Evolutionary conservation across 53 echinoderm and acorn worm species (phyloP).

Genomic region (Patiria pectinifera): DNA sequence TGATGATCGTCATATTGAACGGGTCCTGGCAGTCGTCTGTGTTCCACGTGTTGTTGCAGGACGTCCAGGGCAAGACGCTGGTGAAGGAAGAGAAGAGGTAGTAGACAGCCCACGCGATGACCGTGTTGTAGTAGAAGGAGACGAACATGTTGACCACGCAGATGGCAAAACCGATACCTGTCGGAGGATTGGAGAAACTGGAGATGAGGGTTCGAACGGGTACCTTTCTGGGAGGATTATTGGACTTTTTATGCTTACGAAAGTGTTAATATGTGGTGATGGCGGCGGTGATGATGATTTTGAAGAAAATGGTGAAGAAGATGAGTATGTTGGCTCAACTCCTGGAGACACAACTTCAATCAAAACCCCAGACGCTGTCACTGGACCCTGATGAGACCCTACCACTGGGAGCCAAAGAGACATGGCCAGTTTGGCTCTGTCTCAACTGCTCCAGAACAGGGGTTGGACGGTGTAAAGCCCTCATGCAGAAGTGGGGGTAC

Average conservation of each 20-base stretch:
- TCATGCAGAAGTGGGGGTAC: no score
- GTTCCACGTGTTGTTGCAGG: constrained; percentile 90
- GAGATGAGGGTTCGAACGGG: neutral
- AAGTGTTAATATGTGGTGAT: no score
- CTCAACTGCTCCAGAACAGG: no score
- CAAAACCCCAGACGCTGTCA: no score
- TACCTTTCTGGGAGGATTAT: neutral
- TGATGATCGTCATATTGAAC: constrained; percentile 8
- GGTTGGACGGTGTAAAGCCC: no score
- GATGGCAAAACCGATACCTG: constrained; percentile 90
- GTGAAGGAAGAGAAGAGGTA: constrained; percentile 88
- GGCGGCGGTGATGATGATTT: no score
- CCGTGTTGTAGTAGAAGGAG: constrained; percentile 93
- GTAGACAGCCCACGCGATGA: constrained; percentile 91
- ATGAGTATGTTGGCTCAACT: no score
- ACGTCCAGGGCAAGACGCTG: constrained; percentile 83
- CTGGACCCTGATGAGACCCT: no score
- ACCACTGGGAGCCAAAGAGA: no score
- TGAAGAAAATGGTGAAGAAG: no score
- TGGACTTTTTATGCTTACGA: neutral
- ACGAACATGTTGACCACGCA: constrained; percentile 85
- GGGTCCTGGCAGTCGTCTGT: constrained; percentile 73
- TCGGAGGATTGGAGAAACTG: neutral
- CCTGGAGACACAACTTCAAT: no score
- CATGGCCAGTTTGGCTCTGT: no score